Evolutionary conservation across 2,888 invertebrate genomes (phyloP).

Genomic region (Aleiodes leptofemur): DNA sequence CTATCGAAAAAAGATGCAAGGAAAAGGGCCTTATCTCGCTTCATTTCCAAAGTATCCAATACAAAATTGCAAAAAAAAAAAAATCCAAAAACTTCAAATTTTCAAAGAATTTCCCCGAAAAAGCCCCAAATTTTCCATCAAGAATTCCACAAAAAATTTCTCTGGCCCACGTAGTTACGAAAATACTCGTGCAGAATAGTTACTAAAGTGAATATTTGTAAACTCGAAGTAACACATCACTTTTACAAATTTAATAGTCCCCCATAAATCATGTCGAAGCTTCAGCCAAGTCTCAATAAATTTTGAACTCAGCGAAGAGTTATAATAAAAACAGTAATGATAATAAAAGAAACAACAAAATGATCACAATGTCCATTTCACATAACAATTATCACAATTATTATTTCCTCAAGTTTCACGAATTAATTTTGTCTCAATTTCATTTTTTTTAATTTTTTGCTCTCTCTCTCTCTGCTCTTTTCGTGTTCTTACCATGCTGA

Average conservation of each 20-base stretch:
- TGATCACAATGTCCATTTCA: not conserved
- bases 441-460: no score
- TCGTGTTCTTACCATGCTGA: constrained; percentile 68
- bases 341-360: not conserved
- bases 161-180: not conserved
- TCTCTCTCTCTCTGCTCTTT: no score
- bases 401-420: not conserved
- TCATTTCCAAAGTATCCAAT: no score
- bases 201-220: constrained; percentile 18
- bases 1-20: no score
- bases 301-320: not conserved
- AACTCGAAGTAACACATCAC: constrained; percentile 21
- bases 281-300: not conserved
- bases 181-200: not conserved
- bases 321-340: not conserved
- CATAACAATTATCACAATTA: not conserved
- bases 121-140: not conserved
- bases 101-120: no score
- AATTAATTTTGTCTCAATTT: no score
- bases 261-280: constrained; percentile 12
- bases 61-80: no score
- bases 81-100: no score
- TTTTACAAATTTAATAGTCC: constrained; percentile 14
- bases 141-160: not conserved
- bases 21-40: no score